These are phyloP conservation scores for Stenurella melanura DNA, from an alignment of 2,888 invertebrate genomes.

Conservation along the genomic window DNA sequence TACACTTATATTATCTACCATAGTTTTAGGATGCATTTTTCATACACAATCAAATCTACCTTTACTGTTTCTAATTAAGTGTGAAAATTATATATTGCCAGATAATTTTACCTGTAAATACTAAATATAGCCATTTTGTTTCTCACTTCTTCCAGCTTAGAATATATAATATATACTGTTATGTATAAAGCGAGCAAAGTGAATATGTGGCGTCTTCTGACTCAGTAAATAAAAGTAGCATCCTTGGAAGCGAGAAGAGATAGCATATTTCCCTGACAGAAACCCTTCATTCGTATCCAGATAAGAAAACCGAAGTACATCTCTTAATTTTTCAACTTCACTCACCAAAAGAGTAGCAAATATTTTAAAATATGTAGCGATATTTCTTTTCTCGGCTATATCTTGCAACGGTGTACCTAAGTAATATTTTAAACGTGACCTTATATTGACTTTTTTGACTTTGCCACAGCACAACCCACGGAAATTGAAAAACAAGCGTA, in stretches of 20 bases:
- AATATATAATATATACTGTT: background rate
- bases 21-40: too few relatives aligned
- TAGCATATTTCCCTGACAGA: conserved; percentile 7
- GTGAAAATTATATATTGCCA: background rate
- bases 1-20: too few relatives aligned
- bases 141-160: too few relatives aligned
- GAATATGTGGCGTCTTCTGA: background rate
- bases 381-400: background rate
- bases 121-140: background rate
- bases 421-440: background rate
- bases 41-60: background rate
- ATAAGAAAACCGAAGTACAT: background rate
- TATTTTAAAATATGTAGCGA: background rate
- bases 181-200: background rate
- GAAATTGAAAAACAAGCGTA: too few relatives aligned
- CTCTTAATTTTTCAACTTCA: conserved; percentile 7
- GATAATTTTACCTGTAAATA: background rate
- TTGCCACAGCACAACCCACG: background rate
- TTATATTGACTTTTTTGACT: background rate
- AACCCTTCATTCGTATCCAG: background rate
- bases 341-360: background rate
- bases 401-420: background rate
- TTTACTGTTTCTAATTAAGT: background rate
- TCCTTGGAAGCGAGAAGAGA: background rate
- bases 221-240: conserved; percentile 7